Base-by-base conservation (phyloP, 2,797 vertebrate species). In the Luscinia luscinia region DNA sequence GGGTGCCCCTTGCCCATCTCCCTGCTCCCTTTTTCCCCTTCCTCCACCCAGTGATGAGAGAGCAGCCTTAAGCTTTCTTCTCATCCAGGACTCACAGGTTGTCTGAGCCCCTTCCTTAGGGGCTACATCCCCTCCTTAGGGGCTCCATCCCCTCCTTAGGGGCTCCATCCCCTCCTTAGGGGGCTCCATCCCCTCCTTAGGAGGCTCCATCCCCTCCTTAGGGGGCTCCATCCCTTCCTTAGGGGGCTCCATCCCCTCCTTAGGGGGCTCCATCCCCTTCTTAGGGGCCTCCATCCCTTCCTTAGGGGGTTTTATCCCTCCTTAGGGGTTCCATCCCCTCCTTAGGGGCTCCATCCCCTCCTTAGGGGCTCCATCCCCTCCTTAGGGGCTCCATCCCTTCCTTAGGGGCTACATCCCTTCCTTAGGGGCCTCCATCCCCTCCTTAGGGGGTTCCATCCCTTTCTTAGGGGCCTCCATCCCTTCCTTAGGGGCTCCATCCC, bases 391-490 rank as follows among this genome's bases (percentile, higher is more conserved):
- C 34, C 34, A 34, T 38, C 38, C 38, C 38, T 38, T 38, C 38
- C 38, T 38, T 11, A 38, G 38, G 38, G 38, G 38, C 38, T 63
- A 32, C 19, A 40, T 73, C 34, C 41, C 38, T 82, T 19, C 2
- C 15, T 19, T 34, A 9, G 18, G 24, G 24, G 2, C 0, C 11
- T 70, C 5, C 14, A 36, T 55, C n/a, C 2, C 5, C 41, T 72
- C 11, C 27, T 36, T 34, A 34, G 24, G 36, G 12, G 9, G 0
- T 18, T 48, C 17, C 11, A 38, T 40, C 46, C 28, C 22, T 49
- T 15, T 1, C 20, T 15, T 43, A 7, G 19, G 24, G 24, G 2
- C 0, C 9, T 70, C 6, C 14, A 32, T 67, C 38, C 26, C 16
- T 64, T 28, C 1, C 20, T 24, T 24, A 9, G 10, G 19, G 0